Evolutionary conservation across 2,888 invertebrate genomes (phyloP), one percentile per base, ranked within the genome.

Genomic region (Cristatella mucedo): DNA sequence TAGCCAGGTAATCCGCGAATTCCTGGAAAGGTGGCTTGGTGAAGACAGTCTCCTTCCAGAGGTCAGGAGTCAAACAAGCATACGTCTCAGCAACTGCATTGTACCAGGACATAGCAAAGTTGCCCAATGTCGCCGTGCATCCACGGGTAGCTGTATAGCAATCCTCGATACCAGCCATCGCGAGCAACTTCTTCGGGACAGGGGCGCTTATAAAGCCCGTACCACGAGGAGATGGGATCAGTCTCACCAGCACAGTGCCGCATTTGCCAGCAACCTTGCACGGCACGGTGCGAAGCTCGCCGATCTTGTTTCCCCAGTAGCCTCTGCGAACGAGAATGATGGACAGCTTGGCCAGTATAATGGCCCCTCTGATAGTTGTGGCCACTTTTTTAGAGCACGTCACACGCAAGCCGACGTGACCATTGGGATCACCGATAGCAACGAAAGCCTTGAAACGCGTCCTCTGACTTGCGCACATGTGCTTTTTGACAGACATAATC

Each of bases 331-430:
- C 95, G 2, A 97, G 97, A 39, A 97, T 84, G 43, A 97, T 89
- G 0, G 95, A 93, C 41, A 97, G 73, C 68, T 97, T 99, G 41
- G 97, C 97, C 48, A 95, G 73, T 56, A 95, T 91, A 59, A 99
- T 99, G 45, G 97, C 97, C 38, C 95, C 93, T 54, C 97, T 80
- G 59, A 99, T 99, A 41, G 97, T 97, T 45, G 97, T 99, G 3
- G 97, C 97, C 21, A 95, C 97, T 84, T 97, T 97, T 71, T 99
- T 99, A 66, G 91, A 91, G 74, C 97, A 99, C 69, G 99, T 97
- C 2, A 97, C n/a, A n/a, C n/a, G n/a, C n/a, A n/a, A n/a, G n/a
- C n/a, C n/a, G n/a, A n/a, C n/a, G n/a, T n/a, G n/a, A n/a, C n/a
- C n/a, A n/a, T n/a, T n/a, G n/a, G n/a, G n/a, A n/a, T n/a, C n/a